Conservation (phyloP, 2,113 vertebrate species). For the Tringa solitaria region DNA sequence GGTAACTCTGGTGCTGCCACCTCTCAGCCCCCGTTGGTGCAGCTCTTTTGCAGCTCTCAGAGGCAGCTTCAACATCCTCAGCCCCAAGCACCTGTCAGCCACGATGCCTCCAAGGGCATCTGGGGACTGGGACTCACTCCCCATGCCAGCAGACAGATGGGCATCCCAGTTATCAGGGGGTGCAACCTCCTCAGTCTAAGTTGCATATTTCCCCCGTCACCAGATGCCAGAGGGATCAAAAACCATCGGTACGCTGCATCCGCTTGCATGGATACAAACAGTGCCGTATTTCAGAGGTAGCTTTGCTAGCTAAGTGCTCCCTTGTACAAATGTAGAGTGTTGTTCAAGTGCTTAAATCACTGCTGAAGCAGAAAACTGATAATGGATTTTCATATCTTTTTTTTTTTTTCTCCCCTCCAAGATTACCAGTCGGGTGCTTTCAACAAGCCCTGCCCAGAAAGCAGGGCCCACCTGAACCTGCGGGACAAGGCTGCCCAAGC, state of each 20-base stretch:
- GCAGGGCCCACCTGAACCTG: fast-evolving
- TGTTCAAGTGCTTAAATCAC: neutral
- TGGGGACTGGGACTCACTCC: neutral
- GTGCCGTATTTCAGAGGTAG: neutral
- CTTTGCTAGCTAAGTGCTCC: neutral
- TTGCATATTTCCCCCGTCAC: fast-evolving
- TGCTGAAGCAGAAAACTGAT: neutral
- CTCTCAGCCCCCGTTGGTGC: neutral
- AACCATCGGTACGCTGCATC: fast-evolving
- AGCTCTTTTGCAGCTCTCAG: neutral
- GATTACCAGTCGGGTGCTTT: neutral
- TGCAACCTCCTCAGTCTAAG: neutral
- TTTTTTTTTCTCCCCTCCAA: neutral
- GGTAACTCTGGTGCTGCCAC: fast-evolving
- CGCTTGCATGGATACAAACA: neutral
- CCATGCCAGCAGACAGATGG: fast-evolving
- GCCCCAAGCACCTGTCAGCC: neutral
- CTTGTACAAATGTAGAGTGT: neutral
- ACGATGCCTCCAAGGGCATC: neutral
- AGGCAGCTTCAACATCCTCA: neutral
- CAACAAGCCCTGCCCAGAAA: neutral
- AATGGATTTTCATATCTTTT: neutral
- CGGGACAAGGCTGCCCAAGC: neutral
- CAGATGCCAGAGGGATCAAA: neutral
- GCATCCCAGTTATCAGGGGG: neutral